Percentiles rank a stretch among this genome's conserved stretches.
phyloP scores from a whole-genome alignment of 2,797 vertebrate species.

The Chelon labrosus region DNA sequence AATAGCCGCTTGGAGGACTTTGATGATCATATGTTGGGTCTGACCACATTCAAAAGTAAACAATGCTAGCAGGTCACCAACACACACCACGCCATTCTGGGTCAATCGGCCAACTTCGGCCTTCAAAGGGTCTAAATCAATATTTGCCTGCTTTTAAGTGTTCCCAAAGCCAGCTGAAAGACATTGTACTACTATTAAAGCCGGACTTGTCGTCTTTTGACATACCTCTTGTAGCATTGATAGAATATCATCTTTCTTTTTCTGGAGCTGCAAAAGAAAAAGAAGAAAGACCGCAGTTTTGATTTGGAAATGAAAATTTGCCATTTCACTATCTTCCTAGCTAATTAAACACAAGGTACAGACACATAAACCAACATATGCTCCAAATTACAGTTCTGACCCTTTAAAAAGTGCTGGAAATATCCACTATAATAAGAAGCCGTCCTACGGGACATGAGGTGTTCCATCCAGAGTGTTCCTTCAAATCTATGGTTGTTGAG shows the following conservation, averaged over 20 bases:
- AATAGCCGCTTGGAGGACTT: conserved; percentile 56
- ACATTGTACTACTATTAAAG: background rate
- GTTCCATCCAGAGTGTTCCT: background rate
- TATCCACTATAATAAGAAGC: too few species aligned
- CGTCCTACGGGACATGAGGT: background rate
- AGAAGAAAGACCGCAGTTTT: background rate
- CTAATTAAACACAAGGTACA: too few species aligned
- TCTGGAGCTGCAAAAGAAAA: conserved; percentile 79
- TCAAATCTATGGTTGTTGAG: background rate
- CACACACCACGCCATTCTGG: conserved; percentile 5
- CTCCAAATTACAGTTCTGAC: background rate
- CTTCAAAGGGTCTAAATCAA: conserved; percentile 16
- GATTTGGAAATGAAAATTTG: too few species aligned
- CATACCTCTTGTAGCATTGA: conserved; percentile 86
- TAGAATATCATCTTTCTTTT: conserved; percentile 84
- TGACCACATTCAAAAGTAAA: conserved; percentile 64
- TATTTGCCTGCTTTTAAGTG: background rate
- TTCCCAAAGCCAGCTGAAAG: background rate
- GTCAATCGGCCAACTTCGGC: conserved; percentile 16
- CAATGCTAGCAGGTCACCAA: conserved; percentile 35
- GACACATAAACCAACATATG: background rate
- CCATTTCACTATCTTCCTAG: too few species aligned
- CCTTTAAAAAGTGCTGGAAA: too few species aligned
- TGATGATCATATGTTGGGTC: conserved; percentile 58
- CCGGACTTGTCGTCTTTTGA: background rate